phyloP scores from a whole-genome alignment of 2,113 vertebrate genomes.

The Hoplias malabaricus region DNA sequence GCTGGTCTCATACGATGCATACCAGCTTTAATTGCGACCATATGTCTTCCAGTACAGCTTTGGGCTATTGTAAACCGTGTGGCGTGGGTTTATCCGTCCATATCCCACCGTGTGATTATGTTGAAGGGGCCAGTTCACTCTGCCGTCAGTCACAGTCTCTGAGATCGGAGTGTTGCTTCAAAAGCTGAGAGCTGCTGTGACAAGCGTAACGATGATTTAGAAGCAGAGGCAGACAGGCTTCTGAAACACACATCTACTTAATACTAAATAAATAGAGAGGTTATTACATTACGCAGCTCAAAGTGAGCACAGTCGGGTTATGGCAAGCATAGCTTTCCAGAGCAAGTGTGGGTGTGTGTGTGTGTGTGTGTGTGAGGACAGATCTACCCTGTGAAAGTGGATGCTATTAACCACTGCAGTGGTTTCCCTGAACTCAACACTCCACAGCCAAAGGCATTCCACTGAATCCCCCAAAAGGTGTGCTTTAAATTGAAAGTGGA shows the following conservation, averaged over 20 bases:
- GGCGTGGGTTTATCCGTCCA: background rate
- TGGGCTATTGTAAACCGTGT: conserved; percentile 1
- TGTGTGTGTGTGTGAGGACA: conserved; percentile 2
- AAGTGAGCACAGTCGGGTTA: background rate
- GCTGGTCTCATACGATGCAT: background rate
- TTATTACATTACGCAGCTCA: conserved; percentile 31
- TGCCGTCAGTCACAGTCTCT: background rate
- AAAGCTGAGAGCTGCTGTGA: conserved; percentile 6
- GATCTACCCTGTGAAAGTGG: conserved; percentile 3
- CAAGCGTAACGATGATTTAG: conserved; percentile 27
- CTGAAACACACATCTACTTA: conserved; percentile 24
- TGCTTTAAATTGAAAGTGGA: background rate
- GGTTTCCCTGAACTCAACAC: conserved; percentile 34
- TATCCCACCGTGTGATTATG: conserved; percentile 12
- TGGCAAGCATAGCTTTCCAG: conserved; percentile 34
- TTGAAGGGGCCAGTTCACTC: background rate
- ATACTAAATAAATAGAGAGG: conserved; percentile 43
- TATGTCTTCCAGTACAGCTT: background rate
- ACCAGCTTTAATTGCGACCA: conserved; percentile 17
- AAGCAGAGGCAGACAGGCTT: background rate
- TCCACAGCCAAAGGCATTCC: conserved; percentile 10
- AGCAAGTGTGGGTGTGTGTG: background rate
- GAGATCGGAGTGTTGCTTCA: conserved; percentile 2
- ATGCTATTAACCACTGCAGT: background rate
- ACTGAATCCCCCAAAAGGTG: background rate